Percentiles rank a stretch among this genome's conserved stretches.
phyloP scores from a whole-genome alignment of 2,888 invertebrate species.

The Tenthredo notha region DNA sequence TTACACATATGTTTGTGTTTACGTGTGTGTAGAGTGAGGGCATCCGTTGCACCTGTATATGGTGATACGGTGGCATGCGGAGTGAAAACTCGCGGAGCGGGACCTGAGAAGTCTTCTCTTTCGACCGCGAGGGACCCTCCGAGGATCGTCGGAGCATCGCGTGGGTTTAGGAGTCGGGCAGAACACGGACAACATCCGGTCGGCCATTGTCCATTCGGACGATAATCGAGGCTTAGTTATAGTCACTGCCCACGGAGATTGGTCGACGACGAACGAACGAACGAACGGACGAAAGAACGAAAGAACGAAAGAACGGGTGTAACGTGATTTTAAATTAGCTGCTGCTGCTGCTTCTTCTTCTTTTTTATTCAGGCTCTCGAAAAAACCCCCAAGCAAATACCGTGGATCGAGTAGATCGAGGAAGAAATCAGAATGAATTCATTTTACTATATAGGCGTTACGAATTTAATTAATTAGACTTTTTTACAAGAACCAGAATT shows the following conservation, averaged over 20 bases:
- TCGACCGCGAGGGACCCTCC: constrained; percentile 33
- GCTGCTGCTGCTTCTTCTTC: background rate
- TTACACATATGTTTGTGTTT: background rate
- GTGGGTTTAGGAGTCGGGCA: constrained; percentile 70
- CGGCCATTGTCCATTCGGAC: constrained; percentile 71
- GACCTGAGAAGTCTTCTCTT: constrained; percentile 18
- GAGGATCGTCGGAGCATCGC: constrained; percentile 56
- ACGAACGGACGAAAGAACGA: constrained; percentile 16
- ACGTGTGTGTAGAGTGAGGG: background rate
- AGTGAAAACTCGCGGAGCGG: constrained; percentile 25
- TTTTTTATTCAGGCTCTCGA: background rate
- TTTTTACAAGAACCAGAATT: background rate
- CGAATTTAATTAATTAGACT: constrained; percentile 3
- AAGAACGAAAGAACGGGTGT: constrained; percentile 22
- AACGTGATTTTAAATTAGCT: constrained; percentile 46
- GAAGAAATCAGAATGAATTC: background rate
- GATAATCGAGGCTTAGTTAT: constrained; percentile 67
- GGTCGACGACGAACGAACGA: constrained; percentile 34
- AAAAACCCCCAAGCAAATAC: constrained; percentile 1
- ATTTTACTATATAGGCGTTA: background rate
- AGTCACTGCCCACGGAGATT: constrained; percentile 52
- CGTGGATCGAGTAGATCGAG: background rate
- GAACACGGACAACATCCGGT: constrained; percentile 69
- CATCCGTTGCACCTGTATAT: constrained; percentile 49
- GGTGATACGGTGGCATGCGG: constrained; percentile 36